Evolutionary conservation across 2,888 invertebrate genomes (phyloP), one percentile per base, ranked within the genome.

Genomic region (Drosophila anomalata): DNA sequence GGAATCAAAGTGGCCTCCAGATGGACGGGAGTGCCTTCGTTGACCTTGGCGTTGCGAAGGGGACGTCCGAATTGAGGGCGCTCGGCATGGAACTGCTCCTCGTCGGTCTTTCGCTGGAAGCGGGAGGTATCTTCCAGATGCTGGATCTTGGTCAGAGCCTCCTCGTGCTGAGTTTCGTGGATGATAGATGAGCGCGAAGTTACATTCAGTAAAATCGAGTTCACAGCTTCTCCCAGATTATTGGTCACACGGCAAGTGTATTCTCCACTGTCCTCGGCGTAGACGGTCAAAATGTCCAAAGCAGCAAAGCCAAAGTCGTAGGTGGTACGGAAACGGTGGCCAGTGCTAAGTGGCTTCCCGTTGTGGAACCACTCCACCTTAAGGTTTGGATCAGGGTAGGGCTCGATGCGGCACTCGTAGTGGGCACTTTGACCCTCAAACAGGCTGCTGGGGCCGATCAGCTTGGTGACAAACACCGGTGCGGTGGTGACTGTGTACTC

Each of bases 241-340:
- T 98, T 98, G 57, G 96, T 97, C 53, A 96, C 97, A 89, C 94
- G 95, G 92, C 97, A 97, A 12, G 96, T 96, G 89, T 97, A 97
- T 91, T 97, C 97, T 57, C 98, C 98, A 75, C 97, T 96, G 91
- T 99, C 99, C 92, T 98, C 98, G 17, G 96, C 96, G 87, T 98
- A 97, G 1, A 98, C 98, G 44, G 97, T 96, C 29, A 98, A 93
- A 70, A 99, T 96, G 91, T 99, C 99, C 73, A 99, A 94, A 56
- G 99, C 97, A 62, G 98, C 98, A 92, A 98, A 99, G 48, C 99
- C 99, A 91, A 99, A 99, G 91, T 99, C 99, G 89, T 96, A 97
- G 51, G 97, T 96, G 51, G 98, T 98, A 89, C 97, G 95, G 93
- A 97, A 97, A 72, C 98, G 95, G 90, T 98, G 98, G 60, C 97